Percentiles rank a stretch among this genome's conserved stretches.
Conservation (phyloP, 2,888 invertebrate species). For the Spicauda simplicius region DNA sequence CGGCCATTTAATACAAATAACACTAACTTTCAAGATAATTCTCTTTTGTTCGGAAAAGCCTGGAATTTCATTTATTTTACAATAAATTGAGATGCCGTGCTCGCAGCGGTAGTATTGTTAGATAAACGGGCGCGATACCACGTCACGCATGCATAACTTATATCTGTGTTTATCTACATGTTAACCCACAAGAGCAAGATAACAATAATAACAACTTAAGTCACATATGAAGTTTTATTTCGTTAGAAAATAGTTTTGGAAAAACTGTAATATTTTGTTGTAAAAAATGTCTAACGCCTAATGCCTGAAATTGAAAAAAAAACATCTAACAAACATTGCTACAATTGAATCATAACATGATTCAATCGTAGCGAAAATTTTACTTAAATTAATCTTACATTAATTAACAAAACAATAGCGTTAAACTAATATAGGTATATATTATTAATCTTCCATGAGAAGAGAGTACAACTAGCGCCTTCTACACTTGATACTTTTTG, state of each 20-base stretch:
- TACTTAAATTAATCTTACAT: background rate
- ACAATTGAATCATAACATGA: too few species aligned
- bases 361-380: too few species aligned
- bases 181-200: background rate
- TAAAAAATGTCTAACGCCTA: too few species aligned
- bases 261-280: too few species aligned
- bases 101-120: slow-evolving; percentile 6
- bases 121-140: slow-evolving; percentile 8
- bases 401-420: background rate
- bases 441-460: background rate
- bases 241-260: too few species aligned
- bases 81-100: slow-evolving; percentile 18
- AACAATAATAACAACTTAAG: slow-evolving; percentile 12
- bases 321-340: too few species aligned
- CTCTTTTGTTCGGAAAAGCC: background rate
- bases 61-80: background rate
- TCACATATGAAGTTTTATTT: background rate
- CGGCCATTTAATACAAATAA: background rate
- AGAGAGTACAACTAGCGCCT: background rate
- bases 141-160: slow-evolving; percentile 22
- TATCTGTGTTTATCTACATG: background rate
- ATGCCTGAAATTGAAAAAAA: too few species aligned
- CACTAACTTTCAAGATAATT: background rate
- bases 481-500: background rate
- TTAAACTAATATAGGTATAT: background rate